Conservation (phyloP, 2,888 invertebrate species). For the Penaeus monodon region DNA sequence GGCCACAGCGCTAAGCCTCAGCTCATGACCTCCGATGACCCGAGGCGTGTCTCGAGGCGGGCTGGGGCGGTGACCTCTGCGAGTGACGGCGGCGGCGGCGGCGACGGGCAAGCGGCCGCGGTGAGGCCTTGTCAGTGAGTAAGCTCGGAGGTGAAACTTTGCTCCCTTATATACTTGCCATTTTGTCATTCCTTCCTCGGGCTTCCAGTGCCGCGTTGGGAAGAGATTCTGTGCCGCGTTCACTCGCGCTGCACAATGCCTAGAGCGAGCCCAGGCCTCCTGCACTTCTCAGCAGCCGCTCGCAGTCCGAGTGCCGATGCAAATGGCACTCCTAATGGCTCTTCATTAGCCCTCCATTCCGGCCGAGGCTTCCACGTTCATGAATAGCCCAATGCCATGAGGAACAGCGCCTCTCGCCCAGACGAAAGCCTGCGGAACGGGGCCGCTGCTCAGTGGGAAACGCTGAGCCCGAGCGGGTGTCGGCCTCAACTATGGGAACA, state of each 20-base stretch:
- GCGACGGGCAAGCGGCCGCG: slow-evolving; percentile 5
- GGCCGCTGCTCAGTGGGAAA: slow-evolving; percentile 42
- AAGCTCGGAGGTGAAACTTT: slow-evolving; percentile 59
- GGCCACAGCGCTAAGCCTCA: too few species aligned
- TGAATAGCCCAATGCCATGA: too few species aligned
- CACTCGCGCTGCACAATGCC: slow-evolving; percentile 24
- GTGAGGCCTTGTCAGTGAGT: slow-evolving; percentile 46
- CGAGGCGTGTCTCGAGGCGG: too few species aligned
- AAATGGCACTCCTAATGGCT: background rate
- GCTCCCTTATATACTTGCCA: slow-evolving; percentile 65
- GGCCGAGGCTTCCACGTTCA: background rate
- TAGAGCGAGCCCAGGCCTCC: background rate
- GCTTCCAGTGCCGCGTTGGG: slow-evolving; percentile 61
- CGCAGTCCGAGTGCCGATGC: background rate
- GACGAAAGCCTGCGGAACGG: slow-evolving; percentile 43
- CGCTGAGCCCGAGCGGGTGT: slow-evolving; percentile 40
- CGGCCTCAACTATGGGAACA: slow-evolving; percentile 63
- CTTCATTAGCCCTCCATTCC: background rate
- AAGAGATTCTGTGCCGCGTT: slow-evolving; percentile 42
- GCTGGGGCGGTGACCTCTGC: too few species aligned
- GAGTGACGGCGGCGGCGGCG: background rate
- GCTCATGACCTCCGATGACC: too few species aligned
- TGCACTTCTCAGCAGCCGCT: background rate
- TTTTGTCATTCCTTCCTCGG: slow-evolving; percentile 64
- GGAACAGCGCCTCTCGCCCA: background rate